Evolutionary conservation across 2,888 invertebrate species (phyloP).

Genomic region (Chrysina gloriosa): DNA sequence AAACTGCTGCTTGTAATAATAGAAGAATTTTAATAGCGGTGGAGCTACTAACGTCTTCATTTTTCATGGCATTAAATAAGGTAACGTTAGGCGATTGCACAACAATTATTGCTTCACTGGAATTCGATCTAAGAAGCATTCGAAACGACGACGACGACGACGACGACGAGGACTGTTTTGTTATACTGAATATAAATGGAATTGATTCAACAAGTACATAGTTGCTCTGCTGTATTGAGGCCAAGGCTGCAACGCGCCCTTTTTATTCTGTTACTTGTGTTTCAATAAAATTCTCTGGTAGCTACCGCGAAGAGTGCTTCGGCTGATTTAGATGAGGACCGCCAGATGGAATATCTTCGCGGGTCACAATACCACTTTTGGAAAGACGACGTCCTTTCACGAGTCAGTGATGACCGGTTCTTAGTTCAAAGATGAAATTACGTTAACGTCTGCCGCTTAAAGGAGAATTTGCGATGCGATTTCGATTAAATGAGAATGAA

Average conservation of each 20-base stretch:
- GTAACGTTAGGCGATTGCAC: conserved; percentile 10
- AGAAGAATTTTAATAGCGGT: conserved; percentile 13
- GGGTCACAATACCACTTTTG: neutral
- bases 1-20: conserved; percentile 4
- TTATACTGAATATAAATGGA: conserved; percentile 37
- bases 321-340: neutral
- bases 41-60: conserved; percentile 26
- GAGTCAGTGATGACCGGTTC: neutral
- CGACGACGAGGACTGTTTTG: conserved; percentile 28
- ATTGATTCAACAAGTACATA: conserved; percentile 36
- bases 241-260: conserved; percentile 44
- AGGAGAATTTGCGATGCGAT: neutral
- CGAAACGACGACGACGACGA: conserved; percentile 21
- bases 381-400: neutral
- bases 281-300: conserved; percentile 32
- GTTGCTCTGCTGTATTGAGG: conserved; percentile 34
- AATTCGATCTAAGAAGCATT: conserved; percentile 32
- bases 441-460: neutral
- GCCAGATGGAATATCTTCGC: neutral
- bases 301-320: conserved; percentile 8
- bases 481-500: neutral
- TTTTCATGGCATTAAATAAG: conserved; percentile 13
- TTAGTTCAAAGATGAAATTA: neutral
- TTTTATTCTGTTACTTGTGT: conserved; percentile 32
- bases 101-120: conserved; percentile 28